Base-by-base conservation (phyloP, 2,888 invertebrate species). In the Atethmia centrago region DNA sequence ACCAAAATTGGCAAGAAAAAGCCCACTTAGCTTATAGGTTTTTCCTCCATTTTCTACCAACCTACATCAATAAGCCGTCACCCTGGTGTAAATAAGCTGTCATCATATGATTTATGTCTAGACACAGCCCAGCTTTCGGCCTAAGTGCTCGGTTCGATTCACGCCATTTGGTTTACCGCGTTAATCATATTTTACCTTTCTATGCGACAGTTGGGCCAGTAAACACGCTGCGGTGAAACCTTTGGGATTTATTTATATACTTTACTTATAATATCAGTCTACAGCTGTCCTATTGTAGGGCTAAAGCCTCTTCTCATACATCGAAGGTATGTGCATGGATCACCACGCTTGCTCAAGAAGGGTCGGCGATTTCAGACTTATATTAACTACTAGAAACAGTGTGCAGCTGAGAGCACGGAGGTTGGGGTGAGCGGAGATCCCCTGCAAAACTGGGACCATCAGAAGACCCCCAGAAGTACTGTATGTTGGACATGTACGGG, bases 401-500 rank as follows among this genome's bases (percentile, higher is more conserved):
- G 92, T 67, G 92, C 91, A 71, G 94, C 93, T 3, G 94, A 91
- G 5, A 93, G 71, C 0, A 94, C 81, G 2, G 82, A 16, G 5
- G 5, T 82, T 10, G 68, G 10, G 14, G 89, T 93, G 51, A 94
- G 76, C 7, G 93, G 77, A 8, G 92, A 85, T 4, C 92, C 93
- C 0, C 93, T 93, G 68, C 94, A 93, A 8, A 75, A 69, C 69
- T 91, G 91, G 14, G 42, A 66, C 92, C 92, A 93, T 67, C 71
- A 80, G 36, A 87, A 63, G 8, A 88, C 87, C 58, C 87, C 63
- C 67, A 87, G 55, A 72, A 65, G 70, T 77, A 90, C 71, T 91
- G 88, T 92, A 93, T 90, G 80, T 90, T 92, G 65, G 90, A 80
- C 92, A 93, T 93, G 86, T 86, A 94, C 0, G 93, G 93, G 81